Base-by-base conservation (phyloP, 2,888 invertebrate species). In the Merodon equestris region DNA sequence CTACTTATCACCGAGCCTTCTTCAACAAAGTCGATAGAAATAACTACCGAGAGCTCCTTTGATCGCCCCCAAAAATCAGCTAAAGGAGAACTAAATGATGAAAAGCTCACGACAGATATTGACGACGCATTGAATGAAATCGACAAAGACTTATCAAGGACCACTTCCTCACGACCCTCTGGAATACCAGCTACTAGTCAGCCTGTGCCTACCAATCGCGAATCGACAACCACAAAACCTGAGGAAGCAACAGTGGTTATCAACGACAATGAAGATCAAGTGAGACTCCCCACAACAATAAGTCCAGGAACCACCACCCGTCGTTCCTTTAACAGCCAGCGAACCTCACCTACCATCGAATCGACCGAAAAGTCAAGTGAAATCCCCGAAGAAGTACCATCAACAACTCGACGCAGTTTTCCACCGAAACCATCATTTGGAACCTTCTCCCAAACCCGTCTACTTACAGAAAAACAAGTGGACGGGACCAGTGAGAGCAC, bases 121-220 rank as follows among this genome's bases (percentile, higher is more conserved):
- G 40, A 66, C 17, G 54, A 61, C 14, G 27, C 27, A 27, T 7
- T 27, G 3, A 27, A 27, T 27, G 27, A 27, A 7, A 27, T 27
- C 27, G n/a, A 12, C 1, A 10, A 18, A 84, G 85, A 4, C 42
- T 84, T 0, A 61, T 85, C 12, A 85, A 85, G 18, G 84, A 74
- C 18, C 85, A 85, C 3, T 3, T 7, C 40, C 9, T 10, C 10
- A 9, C 5, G 40, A n/a, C 7, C 27, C 2, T 7, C 7, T 4
- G 3, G 27, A 27, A 27, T 2, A 27, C 27, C 27, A 27, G 7
- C 27, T 27, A 27, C 7, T 4, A 2, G 27, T 27, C 27, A 2
- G 2, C 27, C 27, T 27, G 3, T 7, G 2, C 27, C 3, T 27
- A 27, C 9, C n/a, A 40, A 5, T 40, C 40, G 40, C 3, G 5